Base-by-base conservation (phyloP, 2,888 invertebrate species). In the Epirrhoe tristata region DNA sequence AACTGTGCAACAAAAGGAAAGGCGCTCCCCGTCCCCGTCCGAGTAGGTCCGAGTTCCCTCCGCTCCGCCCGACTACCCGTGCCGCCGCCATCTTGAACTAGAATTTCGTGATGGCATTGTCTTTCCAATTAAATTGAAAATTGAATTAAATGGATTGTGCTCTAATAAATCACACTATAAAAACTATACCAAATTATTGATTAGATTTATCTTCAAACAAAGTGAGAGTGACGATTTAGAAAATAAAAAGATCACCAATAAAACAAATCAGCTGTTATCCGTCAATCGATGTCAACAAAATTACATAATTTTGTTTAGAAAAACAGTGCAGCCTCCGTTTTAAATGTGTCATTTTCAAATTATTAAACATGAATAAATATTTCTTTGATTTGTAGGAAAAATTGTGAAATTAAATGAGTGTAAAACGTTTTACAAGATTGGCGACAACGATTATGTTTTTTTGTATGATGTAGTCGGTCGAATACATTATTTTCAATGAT, bases 251-350 rank as follows among this genome's bases (percentile, higher is more conserved):
- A 87, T 86, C 85, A 84, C 81, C 85, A 91, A 89, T 91, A 90
- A 88, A 92, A 87, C 88, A 90, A 91, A 94, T 93, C 93, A 93
- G 94, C 93, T 93, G 94, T 93, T 93, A 93, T 88, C 89, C 92
- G 93, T 93, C 93, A 93, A 92, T 94, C 93, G 92, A 94, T 94
- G 94, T 94, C 94, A 94, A 93, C 93, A 93, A 93, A 93, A 94
- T 94, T 94, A 93, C 90, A 91, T 94, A 93, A 94, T 94, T 93
- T 94, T 94, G 92, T 90, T 93, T 93, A 90, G 89, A 90, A 93
- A 92, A 93, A 93, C 92, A 93, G 90, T 90, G 88, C 85, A 91
- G 86, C 83, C 86, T 89, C 83, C 84, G 87, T 85, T 88, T 88
- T 88, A 85, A 78, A 83, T 58, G 84, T 90, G 91, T 89, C 89